Base-by-base conservation (phyloP, 2,797 vertebrate species). In the Diplodus puntazzo region DNA sequence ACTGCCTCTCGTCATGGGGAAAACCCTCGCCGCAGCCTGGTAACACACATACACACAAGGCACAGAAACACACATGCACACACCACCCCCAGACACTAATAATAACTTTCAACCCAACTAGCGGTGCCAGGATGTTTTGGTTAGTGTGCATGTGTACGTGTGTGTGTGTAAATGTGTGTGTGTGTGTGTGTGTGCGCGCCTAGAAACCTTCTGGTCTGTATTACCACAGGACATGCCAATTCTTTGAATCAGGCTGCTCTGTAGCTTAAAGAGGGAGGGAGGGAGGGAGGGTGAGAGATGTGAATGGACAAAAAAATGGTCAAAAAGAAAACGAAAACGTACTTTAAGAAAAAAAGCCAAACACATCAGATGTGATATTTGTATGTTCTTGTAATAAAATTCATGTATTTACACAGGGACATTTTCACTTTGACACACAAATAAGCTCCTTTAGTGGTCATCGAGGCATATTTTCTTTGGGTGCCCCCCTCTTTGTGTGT, bases 161-260 rank as follows among this genome's bases (percentile, higher is more conserved):
- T 34, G 69, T 52, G 67, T 61, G 67, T 68, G 67, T 69, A 73
- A 81, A 55, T 57, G 42, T 73, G 68, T 30, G 49, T 82, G 79
- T 78, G 73, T 77, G 63, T 66, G 77, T 67, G 77, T 54, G 50
- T 63, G 62, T 75, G 63, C 59, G 62, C 60, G 66, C 54, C 80
- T 59, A 69, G 77, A 90, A 89, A 84, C 87, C 89, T 89, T 94
- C 93, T 95, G 94, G 92, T 94, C 92, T 92, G 84, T 90, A 94
- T 95, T 95, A 95, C 83, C 90, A 92, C 84, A 89, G 83, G 85
- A 92, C 90, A 93, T 93, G 91, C 91, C 91, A 81, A 59, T 85
- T 88, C 86, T 92, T 92, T 94, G 92, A 94, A 92, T 93, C 88
- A 89, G 82, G 79, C 79, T 25, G 4, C 62, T 76, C 79, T 84